Percentiles rank a stretch among this genome's conserved stretches.
phyloP scores from a whole-genome alignment of 2,797 vertebrate genomes.

The Anisognathus igniventris region DNA sequence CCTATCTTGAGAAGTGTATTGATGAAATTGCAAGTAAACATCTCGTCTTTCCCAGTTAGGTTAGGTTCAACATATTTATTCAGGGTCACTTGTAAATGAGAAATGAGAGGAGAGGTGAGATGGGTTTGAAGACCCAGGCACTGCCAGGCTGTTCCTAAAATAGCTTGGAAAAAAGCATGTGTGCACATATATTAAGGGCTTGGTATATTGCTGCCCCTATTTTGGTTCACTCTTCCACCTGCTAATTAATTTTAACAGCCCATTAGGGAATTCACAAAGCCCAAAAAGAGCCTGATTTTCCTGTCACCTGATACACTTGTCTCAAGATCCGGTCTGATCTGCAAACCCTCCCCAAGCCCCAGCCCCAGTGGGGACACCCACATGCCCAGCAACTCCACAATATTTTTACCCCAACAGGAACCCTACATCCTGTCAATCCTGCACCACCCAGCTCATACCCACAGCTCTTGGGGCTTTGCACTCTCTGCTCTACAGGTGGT shows the following conservation, averaged over 20 bases:
- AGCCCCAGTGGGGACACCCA: accelerated
- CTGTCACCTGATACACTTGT: not conserved
- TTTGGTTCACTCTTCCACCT: not conserved
- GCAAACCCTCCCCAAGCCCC: not conserved
- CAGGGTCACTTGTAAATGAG: not conserved
- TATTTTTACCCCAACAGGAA: not conserved
- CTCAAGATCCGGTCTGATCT: not conserved
- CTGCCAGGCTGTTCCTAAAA: not conserved
- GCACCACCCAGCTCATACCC: not conserved
- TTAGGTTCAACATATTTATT: not conserved
- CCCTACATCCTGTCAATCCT: not conserved
- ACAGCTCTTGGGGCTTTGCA: not conserved
- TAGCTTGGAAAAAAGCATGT: not conserved
- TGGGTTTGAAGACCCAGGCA: not conserved
- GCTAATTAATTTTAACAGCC: not conserved
- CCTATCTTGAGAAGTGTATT: not conserved
- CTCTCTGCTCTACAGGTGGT: accelerated
- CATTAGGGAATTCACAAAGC: not conserved
- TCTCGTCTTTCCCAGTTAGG: not conserved
- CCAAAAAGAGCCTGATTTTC: not conserved
- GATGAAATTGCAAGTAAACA: not conserved
- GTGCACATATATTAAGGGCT: not conserved
- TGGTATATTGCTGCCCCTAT: not conserved
- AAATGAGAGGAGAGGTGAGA: not conserved
- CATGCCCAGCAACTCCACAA: not conserved